These are phyloP conservation scores for Volucella zonaria DNA, from an alignment of 2,888 invertebrate species.

Conservation along the genomic window DNA sequence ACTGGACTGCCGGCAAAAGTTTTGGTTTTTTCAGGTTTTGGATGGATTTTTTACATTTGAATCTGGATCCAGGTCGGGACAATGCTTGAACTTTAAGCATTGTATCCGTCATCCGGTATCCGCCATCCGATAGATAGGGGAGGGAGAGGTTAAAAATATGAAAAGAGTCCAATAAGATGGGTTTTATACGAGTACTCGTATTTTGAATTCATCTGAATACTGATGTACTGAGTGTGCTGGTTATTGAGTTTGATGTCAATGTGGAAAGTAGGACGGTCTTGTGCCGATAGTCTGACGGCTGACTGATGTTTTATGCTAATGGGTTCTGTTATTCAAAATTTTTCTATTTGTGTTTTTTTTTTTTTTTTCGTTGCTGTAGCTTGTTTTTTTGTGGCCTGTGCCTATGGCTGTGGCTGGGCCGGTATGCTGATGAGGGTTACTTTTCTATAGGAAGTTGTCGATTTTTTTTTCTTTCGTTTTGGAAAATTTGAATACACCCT, in stretches of 20 bases:
- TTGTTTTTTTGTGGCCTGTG: conserved; percentile 1
- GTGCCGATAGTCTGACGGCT: conserved; percentile 56
- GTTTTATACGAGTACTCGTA: not conserved
- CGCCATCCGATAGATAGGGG: no score
- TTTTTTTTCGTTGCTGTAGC: not conserved
- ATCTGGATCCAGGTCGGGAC: conserved; percentile 56
- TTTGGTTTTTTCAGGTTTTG: not conserved
- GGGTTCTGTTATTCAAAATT: conserved; percentile 45
- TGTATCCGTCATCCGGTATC: conserved; percentile 5
- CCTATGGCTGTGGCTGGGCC: conserved; percentile 15
- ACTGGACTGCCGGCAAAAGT: conserved; percentile 33
- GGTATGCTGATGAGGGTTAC: conserved; percentile 41
- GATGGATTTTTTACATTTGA: conserved; percentile 2
- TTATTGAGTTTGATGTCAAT: conserved; percentile 45
- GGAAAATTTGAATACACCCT: conserved; percentile 37
- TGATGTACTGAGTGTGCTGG: not conserved
- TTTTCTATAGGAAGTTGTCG: conserved; percentile 32
- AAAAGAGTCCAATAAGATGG: not conserved
- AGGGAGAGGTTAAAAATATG: conserved; percentile 10
- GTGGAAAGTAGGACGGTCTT: conserved; percentile 50
- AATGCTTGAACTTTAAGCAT: conserved; percentile 43
- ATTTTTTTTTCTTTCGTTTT: conserved; percentile 3
- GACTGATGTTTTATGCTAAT: conserved; percentile 65
- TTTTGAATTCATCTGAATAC: no score
- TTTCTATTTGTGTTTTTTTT: conserved; percentile 4